phyloP scores from a whole-genome alignment of 2,888 invertebrate genomes.

The Trichopoda pennipes region DNA sequence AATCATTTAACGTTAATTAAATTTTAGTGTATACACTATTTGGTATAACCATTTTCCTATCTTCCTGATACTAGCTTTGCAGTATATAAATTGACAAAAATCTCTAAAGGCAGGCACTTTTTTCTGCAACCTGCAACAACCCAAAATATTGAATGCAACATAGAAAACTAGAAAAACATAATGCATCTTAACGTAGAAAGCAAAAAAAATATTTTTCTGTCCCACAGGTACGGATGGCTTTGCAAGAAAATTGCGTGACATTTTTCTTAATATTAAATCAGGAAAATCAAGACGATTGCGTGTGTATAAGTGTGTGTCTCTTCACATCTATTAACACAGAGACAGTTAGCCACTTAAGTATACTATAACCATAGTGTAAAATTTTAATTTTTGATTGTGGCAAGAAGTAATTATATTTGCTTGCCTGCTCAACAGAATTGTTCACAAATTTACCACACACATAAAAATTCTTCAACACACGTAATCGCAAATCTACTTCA shows the following conservation, averaged over 20 bases:
- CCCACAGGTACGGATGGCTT: background rate
- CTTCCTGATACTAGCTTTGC: background rate
- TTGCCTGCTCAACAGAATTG: constrained; percentile 26
- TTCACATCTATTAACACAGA: background rate
- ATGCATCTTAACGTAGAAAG: background rate
- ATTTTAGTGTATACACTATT: constrained; percentile 22
- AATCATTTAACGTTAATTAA: constrained; percentile 50
- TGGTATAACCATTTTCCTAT: background rate
- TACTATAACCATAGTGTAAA: constrained; percentile 51
- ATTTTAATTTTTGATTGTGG: constrained; percentile 65
- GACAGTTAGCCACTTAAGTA: background rate
- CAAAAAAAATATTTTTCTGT: constrained; percentile 49
- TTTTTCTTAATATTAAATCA: constrained; percentile 64
- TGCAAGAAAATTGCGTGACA: constrained; percentile 69
- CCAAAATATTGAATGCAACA: background rate
- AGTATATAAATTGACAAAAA: constrained; percentile 62
- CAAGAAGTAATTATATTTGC: constrained; percentile 67
- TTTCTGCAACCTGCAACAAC: constrained; percentile 15
- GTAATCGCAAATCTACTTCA: constrained; percentile 19
- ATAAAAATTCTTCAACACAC: constrained; percentile 1
- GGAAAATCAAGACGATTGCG: background rate
- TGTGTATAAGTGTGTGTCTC: too few relatives aligned
- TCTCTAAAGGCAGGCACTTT: constrained; percentile 69
- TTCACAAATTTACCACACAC: constrained; percentile 52
- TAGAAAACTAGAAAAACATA: background rate